Base-by-base conservation (phyloP, 1,140 invertebrate species). In the Drosophila orena region DNA sequence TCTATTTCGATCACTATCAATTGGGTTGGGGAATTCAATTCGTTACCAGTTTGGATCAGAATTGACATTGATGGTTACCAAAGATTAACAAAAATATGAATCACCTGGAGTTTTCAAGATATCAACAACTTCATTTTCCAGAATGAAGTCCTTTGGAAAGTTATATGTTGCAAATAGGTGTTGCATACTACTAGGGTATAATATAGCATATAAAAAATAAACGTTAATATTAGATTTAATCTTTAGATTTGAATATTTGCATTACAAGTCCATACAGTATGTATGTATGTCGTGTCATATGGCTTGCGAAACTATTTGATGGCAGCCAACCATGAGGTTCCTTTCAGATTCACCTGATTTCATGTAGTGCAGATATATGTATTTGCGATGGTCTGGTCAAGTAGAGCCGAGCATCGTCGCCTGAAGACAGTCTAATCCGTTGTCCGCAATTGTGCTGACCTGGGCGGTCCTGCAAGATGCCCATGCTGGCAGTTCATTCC, bases 381-480 rank as follows among this genome's bases (percentile, higher is more conserved):
- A 55, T 57, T 76, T 62, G 62, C 43, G 27, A 66, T 17, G 59
- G 50, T 57, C 71, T 17, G 59, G 50, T 57, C 71, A 37, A 30
- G 15, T 40, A n/a, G 49, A 15, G 15, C 47, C 20, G 49, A 15
- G 24, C 43, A 49, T 65, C 64, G 49, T 50, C 14, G 53, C 50
- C 22, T 35, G 59, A 55, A 74, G 66, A 70, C 64, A 70, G 30
- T 60, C 60, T 88, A 85, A 85, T 85, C 81, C 84, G 40, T 62
- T 75, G 66, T 71, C 59, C 50, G 75, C 43, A 60, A 15, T 57
- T 35, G 20, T 57, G 64, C 68, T 70, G 65, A 70, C 65, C 52
- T 70, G 64, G 66, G 50, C 40, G 43, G 66, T 55, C 50, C 64
- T 35, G 64, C 49, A 40, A 46, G 64, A 64, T 50, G n/a, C 17